phyloP scores from a whole-genome alignment of 2,888 invertebrate species.

The Pinctada fucata region DNA sequence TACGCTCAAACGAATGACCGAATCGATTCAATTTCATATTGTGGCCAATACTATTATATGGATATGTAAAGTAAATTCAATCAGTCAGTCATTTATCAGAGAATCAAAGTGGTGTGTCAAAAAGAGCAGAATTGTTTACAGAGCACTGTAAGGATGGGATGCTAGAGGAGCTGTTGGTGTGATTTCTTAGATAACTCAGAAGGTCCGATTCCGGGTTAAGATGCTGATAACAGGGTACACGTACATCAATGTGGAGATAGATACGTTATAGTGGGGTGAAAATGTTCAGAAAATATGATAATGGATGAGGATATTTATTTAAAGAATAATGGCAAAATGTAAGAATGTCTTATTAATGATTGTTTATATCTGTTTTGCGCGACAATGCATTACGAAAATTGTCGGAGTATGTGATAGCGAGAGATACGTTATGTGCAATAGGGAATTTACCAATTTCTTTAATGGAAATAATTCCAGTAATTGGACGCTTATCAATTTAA shows the following conservation, averaged over 20 bases:
- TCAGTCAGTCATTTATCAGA: neutral
- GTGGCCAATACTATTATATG: neutral
- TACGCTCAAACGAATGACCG: neutral
- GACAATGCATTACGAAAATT: neutral
- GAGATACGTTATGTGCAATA: neutral
- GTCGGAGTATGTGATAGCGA: neutral
- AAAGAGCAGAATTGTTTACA: neutral
- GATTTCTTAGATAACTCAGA: neutral
- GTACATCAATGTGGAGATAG: neutral
- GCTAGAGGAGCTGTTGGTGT: neutral
- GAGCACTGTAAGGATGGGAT: neutral
- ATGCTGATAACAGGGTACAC: too few relatives aligned
- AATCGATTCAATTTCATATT: neutral
- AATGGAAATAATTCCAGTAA: neutral
- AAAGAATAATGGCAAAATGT: constrained; percentile 3
- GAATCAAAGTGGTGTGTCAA: neutral
- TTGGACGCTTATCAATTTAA: neutral
- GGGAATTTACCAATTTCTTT: neutral
- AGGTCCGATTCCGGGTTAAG: neutral
- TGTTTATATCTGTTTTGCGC: neutral
- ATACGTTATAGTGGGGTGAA: neutral
- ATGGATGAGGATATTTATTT: neutral
- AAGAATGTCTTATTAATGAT: neutral
- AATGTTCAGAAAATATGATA: neutral
- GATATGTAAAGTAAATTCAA: neutral